phyloP scores from a whole-genome alignment of 2,888 invertebrate genomes.

The Rhyacophila evoluta region DNA sequence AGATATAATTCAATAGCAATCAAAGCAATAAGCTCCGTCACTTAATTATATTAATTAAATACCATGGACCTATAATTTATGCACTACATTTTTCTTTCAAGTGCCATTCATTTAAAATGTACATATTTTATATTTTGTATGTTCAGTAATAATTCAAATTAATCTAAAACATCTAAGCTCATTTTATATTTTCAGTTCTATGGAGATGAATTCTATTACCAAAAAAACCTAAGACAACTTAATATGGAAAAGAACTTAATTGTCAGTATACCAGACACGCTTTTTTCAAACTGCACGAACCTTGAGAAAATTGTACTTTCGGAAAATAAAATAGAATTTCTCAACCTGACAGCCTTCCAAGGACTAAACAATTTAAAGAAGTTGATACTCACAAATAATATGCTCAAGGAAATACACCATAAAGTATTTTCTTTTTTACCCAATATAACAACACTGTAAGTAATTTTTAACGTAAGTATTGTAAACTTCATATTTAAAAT shows the following conservation, averaged over 20 bases:
- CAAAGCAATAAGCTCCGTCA: too few species aligned
- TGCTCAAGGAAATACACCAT: conserved; percentile 74
- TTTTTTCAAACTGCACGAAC: conserved; percentile 70
- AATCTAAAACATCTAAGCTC: too few species aligned
- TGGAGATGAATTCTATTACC: conserved; percentile 69
- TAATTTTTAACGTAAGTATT: conserved; percentile 55
- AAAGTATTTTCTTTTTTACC: conserved; percentile 74
- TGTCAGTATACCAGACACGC: conserved; percentile 68
- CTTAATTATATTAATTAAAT: too few species aligned
- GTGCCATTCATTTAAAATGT: too few species aligned
- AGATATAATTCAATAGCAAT: too few species aligned
- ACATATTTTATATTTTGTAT: too few species aligned
- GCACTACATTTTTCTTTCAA: too few species aligned
- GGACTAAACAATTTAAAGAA: conserved; percentile 76
- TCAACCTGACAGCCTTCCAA: conserved; percentile 72
- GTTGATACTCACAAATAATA: conserved; percentile 79
- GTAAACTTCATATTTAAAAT: too few species aligned
- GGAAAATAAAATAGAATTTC: conserved; percentile 75
- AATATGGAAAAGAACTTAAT: conserved; percentile 79
- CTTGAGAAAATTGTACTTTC: conserved; percentile 78
- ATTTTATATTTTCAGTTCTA: conserved; percentile 64
- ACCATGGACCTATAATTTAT: too few species aligned
- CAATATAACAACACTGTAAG: conserved; percentile 79
- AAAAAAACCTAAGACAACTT: conserved; percentile 72
- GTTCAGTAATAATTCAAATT: too few species aligned